A percentile compares a stretch with the other conserved stretches of the same genome.
Evolutionary conservation across 2,113 vertebrate genomes (phyloP).

Genomic region (Hydropotes inermis): DNA sequence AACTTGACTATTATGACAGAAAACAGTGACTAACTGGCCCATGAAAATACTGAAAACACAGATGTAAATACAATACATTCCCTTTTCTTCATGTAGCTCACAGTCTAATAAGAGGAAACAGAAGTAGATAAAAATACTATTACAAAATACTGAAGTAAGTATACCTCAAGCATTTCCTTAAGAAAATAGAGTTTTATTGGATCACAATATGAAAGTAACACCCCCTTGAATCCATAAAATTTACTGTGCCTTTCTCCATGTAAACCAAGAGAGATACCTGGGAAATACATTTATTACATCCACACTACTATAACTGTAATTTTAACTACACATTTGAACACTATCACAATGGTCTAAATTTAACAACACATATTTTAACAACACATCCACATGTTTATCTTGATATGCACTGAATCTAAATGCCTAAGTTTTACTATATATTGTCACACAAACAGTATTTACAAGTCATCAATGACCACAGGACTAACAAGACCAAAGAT

Average conservation of each 20-base stretch:
- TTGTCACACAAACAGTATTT: not conserved
- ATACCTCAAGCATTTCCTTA: not conserved
- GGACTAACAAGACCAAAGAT: not conserved
- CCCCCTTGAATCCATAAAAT: not conserved
- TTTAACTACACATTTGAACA: not conserved
- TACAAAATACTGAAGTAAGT: not conserved
- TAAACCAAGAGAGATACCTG: not conserved
- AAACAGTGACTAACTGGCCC: not conserved
- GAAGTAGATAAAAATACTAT: not conserved
- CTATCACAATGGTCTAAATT: not conserved
- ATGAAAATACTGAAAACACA: not conserved
- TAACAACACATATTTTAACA: not conserved
- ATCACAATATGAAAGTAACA: not conserved
- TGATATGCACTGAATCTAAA: not conserved
- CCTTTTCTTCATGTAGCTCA: not conserved
- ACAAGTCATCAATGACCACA: not conserved
- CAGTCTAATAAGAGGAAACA: not conserved
- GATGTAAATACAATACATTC: not conserved
- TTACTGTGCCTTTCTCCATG: not conserved
- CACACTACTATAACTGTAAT: not conserved
- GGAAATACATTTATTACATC: not conserved
- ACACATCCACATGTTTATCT: not conserved
- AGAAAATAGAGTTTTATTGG: not conserved
- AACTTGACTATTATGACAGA: not conserved
- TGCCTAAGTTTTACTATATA: not conserved